Evolutionary conservation across 2,888 invertebrate species (phyloP), one percentile per base, ranked within the genome.

Genomic region (Machimus rusticus): DNA sequence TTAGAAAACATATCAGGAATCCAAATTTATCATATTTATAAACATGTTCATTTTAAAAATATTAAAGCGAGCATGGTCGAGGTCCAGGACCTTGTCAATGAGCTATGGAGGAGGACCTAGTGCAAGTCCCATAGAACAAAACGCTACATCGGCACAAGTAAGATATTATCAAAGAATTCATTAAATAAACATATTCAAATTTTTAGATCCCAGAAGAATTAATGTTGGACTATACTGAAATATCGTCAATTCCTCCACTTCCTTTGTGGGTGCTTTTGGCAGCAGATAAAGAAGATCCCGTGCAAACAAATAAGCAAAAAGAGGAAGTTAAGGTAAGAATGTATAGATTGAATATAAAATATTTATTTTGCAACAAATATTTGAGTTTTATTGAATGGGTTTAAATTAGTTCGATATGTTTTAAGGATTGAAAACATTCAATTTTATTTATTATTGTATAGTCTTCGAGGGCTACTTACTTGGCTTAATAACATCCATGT

Each of bases 191-290:
- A 46, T 43, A 79, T 77, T 34, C 28, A 31, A 51, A 51, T 28
- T 82, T 86, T 91, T 89, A 94, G 94, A 96, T 97, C 90, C 96
- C 97, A 0, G 98, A 98, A 91, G 98, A 98, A 91, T 94, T 98
- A 57, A 97, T 96, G 89, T 93, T 98, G 86, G 98, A 98, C 93
- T 99, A 99, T 91, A 97, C 98, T 0, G 99, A 99, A 93, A 96
- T 99, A 88, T 97, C 97, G 1, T 98, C 99, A n/a, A 98, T 99
- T 89, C 98, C 99, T 0, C 99, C 99, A 0, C 93, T 99, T 85
- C 99, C 99, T 0, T 93, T 99, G 28, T 99, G 99, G 97, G 98
- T 98, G 2, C 94, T 99, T 1, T 94, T 99, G 8, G 97, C 98
- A 43, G 99, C 99, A 0, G 99, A 99, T 91, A 96, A 96, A 90